Percentiles rank a stretch among this genome's conserved stretches.
Conservation (phyloP, 2,113 vertebrate species). For the Glaucomys volans region DNA sequence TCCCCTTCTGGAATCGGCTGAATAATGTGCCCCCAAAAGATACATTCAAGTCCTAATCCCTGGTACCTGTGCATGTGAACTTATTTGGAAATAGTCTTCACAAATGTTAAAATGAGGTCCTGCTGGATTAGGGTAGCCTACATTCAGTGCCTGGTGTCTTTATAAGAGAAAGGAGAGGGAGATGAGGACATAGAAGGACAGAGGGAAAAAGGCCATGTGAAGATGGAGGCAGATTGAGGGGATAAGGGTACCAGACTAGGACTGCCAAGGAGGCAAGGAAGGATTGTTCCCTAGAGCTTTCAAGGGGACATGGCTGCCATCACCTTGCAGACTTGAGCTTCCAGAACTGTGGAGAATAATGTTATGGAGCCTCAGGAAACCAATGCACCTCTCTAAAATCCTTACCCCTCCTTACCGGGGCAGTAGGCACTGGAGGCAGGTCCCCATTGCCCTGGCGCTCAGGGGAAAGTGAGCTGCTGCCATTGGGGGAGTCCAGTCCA, state of each 20-base stretch:
- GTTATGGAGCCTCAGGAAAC: neutral
- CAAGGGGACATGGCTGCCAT: neutral
- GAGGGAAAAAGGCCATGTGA: neutral
- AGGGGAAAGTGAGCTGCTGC: constrained; percentile 91
- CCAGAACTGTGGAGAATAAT: neutral
- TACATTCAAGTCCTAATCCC: neutral
- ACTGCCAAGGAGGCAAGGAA: neutral
- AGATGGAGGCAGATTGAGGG: neutral
- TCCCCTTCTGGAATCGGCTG: too few relatives aligned
- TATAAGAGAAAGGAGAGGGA: neutral
- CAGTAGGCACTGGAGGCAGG: constrained; percentile 86
- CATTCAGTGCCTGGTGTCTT: neutral
- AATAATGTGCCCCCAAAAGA: neutral
- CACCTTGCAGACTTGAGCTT: neutral
- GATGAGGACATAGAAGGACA: neutral
- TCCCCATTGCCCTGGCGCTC: constrained; percentile 91
- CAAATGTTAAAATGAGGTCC: neutral
- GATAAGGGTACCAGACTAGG: neutral
- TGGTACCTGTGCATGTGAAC: neutral
- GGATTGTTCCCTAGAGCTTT: neutral
- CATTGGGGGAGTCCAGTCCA: constrained; percentile 86
- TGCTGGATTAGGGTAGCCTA: neutral
- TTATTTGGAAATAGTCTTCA: neutral
- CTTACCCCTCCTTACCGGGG: constrained; percentile 88
- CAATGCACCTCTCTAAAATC: neutral